These are phyloP conservation scores for Aselliscus stoliczkanus DNA, from an alignment of 2,797 vertebrate genomes.

Conservation along the genomic window DNA sequence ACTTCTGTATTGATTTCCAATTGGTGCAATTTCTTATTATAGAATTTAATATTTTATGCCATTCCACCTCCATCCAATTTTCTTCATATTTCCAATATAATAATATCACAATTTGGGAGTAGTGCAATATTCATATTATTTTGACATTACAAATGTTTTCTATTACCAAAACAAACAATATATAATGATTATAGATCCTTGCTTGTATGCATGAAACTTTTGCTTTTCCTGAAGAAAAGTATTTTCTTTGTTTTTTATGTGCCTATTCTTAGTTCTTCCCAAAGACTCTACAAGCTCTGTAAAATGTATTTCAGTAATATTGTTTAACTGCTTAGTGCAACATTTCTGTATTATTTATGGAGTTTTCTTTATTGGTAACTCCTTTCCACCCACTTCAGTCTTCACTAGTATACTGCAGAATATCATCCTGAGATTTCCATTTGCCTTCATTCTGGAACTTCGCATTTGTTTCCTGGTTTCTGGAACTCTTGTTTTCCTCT, in stretches of 20 bases:
- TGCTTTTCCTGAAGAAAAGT: neutral
- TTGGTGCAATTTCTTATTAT: neutral
- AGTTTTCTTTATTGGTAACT: neutral
- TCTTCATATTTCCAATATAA: neutral
- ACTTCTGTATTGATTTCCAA: neutral
- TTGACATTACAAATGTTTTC: neutral
- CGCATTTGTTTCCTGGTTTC: neutral
- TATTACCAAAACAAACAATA: neutral
- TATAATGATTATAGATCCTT: neutral
- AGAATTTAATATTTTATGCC: neutral
- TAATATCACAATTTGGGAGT: neutral
- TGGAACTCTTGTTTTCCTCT: neutral
- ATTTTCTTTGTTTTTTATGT: neutral
- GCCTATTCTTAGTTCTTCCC: neutral
- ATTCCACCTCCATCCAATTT: neutral
- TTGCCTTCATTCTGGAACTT: neutral
- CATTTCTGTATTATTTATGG: conserved; percentile 16
- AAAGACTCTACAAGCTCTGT: neutral
- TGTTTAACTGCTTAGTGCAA: neutral
- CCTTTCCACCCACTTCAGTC: neutral
- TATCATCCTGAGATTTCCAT: neutral
- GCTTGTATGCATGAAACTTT: neutral
- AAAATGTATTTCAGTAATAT: neutral
- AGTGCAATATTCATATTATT: neutral
- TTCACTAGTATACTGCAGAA: neutral